Evolutionary conservation across 2,797 vertebrate species (phyloP), one percentile per base, ranked within the genome.

Genomic region (Urosaurus nigricauda): DNA sequence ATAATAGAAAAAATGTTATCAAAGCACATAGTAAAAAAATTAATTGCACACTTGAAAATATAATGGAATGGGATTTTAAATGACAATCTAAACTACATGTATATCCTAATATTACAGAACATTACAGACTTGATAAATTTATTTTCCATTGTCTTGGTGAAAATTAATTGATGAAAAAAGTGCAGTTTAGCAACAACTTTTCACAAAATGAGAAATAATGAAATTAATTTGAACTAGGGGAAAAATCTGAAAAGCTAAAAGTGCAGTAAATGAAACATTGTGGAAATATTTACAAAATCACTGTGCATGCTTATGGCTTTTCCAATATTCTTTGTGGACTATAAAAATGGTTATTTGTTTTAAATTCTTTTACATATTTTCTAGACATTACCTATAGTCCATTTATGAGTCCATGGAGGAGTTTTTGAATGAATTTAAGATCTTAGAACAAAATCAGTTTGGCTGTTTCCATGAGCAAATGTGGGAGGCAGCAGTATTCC

Each of bases 201-300:
- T 91, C 74, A 88, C 43, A 84, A 91, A 94, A 87, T 93, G 58
- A 68, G 63, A 56, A 78, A 32, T 79, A 65, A 70, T 87, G 77
- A 87, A 68, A 87, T 78, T 87, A 70, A 70, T 75, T 14, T 85
- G 71, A 85, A 79, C 40, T 70, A 53, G n/a, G 19, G 26, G 26
- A 37, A 37, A 6, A 51, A 70, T 53, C 32, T 53, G 26, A 37
- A 68, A 79, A 79, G 75, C 75, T 68, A 79, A 87, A 68, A 37
- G 35, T 37, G 24, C 32, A 37, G 6, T 26, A 70, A 70, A 87
- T 53, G 71, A 78, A 87, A 37, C 7, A 17, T 14, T 21, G 11
- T 1, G 35, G 68, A 63, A 79, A 79, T 63, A 29, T 3, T 65
- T 68, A 35, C 75, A n/a, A 73, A 37, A 29, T 21, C 43, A 14